Percentiles rank a stretch among this genome's conserved stretches.
Evolutionary conservation across 2,113 vertebrate genomes (phyloP).

Genomic region (Hypanus sabinus): DNA sequence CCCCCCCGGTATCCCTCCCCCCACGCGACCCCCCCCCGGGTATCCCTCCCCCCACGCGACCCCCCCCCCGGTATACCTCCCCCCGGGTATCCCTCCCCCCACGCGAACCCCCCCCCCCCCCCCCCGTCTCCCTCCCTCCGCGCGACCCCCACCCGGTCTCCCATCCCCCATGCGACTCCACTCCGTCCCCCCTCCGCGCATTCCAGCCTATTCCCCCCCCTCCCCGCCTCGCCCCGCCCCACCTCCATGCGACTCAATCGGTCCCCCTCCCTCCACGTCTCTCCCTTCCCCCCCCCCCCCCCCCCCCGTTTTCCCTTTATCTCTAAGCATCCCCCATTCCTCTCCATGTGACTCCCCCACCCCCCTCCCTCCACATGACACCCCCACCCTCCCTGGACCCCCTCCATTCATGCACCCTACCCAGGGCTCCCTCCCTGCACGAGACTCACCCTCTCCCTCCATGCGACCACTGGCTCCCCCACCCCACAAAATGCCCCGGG

Average conservation of each 20-base stretch:
- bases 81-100: background rate
- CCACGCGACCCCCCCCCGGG: too few species aligned
- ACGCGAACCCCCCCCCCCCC: background rate
- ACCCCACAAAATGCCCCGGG: background rate
- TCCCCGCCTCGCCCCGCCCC: too few species aligned
- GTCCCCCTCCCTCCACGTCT: background rate
- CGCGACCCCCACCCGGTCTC: too few species aligned
- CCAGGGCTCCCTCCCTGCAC: too few species aligned
- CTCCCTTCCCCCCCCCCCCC: too few species aligned
- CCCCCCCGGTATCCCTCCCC: background rate
- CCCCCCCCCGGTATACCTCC: too few species aligned
- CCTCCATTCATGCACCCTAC: too few species aligned
- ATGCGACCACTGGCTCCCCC: background rate
- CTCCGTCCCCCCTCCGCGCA: background rate
- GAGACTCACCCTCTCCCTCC: background rate
- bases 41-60: too few species aligned
- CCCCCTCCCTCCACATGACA: background rate
- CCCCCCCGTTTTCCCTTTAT: too few species aligned
- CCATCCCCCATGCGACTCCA: background rate
- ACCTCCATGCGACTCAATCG: too few species aligned
- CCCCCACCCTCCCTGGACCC: too few species aligned
- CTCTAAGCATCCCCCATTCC: background rate
- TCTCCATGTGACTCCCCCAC: background rate
- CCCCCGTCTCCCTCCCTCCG: too few species aligned
- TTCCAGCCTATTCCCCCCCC: background rate